These are phyloP conservation scores for Holothuria scabra DNA, from an alignment of 53 echinoderm and acorn worm species.

Conservation along the genomic window DNA sequence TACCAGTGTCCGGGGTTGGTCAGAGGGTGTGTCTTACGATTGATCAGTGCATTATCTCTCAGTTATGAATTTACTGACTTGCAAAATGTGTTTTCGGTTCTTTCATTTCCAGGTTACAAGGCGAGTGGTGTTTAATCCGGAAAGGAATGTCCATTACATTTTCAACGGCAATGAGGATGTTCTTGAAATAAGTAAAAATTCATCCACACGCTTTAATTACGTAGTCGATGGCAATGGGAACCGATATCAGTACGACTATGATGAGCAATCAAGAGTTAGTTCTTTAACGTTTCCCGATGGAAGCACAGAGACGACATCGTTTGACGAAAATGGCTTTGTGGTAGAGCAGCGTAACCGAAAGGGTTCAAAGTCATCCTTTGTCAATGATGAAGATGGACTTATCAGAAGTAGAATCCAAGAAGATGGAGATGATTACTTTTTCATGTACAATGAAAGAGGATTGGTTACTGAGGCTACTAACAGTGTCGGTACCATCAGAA, in stretches of 20 bases:
- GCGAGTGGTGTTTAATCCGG: neutral
- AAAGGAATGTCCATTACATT: constrained; percentile 4
- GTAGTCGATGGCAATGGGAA: constrained; percentile 57
- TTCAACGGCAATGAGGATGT: constrained; percentile 23
- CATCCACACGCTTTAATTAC: neutral
- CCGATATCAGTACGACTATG: constrained; percentile 12
- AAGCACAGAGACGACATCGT: constrained; percentile 34
- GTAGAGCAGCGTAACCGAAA: constrained; percentile 14
- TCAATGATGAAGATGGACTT: constrained; percentile 44
- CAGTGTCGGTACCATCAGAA: constrained; percentile 46
- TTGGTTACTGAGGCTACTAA: constrained; percentile 61
- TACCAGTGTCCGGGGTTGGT: too few relatives aligned
- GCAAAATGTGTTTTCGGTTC: neutral
- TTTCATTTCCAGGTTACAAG: neutral
- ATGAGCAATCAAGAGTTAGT: neutral
- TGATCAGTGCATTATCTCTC: too few relatives aligned
- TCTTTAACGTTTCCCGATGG: constrained; percentile 47
- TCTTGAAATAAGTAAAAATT: neutral
- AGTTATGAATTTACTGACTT: too few relatives aligned
- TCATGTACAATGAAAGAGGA: constrained; percentile 55
- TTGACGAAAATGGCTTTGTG: constrained; percentile 54
- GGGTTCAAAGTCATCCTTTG: constrained; percentile 26
- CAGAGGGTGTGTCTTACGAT: too few relatives aligned
- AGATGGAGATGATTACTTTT: constrained; percentile 25
- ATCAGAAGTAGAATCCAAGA: constrained; percentile 27